Percentiles rank a stretch among this genome's conserved stretches.
phyloP scores from a whole-genome alignment of 92 coral and sea anemone species.

The Meandrina meandrites region DNA sequence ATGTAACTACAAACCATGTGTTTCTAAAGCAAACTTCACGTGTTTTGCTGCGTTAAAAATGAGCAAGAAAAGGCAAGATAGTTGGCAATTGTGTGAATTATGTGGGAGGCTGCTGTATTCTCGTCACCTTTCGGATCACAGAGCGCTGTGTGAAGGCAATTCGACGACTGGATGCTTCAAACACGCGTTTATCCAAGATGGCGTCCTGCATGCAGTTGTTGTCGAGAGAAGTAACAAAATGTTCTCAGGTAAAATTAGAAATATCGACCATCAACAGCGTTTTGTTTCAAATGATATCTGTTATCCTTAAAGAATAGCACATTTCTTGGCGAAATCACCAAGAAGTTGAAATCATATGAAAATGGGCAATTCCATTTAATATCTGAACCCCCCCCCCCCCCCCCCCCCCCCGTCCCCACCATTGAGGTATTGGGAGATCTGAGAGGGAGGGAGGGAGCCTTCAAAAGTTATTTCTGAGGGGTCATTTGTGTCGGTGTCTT shows the following conservation, averaged over 20 bases:
- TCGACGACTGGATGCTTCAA: constrained; percentile 5
- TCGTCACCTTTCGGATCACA: constrained; percentile 61
- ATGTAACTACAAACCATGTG: not conserved
- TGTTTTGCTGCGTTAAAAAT: constrained; percentile 28
- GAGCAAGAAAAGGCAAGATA: constrained; percentile 68
- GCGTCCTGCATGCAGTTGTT: constrained; percentile 59
- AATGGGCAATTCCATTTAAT: no score
- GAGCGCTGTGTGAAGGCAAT: constrained; percentile 51
- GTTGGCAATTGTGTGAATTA: constrained; percentile 73
- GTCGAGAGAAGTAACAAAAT: constrained; percentile 48
- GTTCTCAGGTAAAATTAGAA: constrained; percentile 34
- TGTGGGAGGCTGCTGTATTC: constrained; percentile 59
- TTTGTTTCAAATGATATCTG: not conserved
- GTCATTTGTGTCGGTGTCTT: no score
- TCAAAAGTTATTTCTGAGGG: no score
- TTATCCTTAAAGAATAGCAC: not conserved
- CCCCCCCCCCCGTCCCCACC: no score
- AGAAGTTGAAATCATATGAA: not conserved
- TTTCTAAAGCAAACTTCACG: not conserved
- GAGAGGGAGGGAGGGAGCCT: no score
- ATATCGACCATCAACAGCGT: not conserved
- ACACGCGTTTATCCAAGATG: constrained; percentile 66
- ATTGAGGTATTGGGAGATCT: no score
- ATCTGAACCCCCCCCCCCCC: no score
- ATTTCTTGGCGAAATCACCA: not conserved